Base-by-base conservation (phyloP, 2,113 vertebrate species). In the Psephotus haematonotus region DNA sequence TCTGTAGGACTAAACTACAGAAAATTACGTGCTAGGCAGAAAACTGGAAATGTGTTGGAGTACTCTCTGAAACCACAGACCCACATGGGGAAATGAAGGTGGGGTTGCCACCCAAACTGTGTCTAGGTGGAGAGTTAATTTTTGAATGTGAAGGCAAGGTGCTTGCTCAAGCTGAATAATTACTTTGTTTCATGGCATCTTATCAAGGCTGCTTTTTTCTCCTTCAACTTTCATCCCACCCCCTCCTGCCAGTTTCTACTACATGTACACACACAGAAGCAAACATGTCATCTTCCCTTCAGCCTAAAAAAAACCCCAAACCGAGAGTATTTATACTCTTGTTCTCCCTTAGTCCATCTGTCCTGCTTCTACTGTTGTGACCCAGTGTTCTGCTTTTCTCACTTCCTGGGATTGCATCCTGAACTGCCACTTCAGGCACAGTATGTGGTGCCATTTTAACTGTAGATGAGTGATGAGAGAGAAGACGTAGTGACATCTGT, bases 311-410 rank as follows among this genome's bases (percentile, higher is more conserved):
- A 90, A 35, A 7, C 1, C 23, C 65, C 62, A 93, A 88, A 79
- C 11, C 6, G 9, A 1, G 23, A 70, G 29, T 81, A 93, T 94
- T 97, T 96, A 93, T 94, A 55, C 37, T 94, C 52, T 53, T 84
- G 67, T 25, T 95, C 88, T 95, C 86, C 91, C 60, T 91, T 94
- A 63, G 90, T 92, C 95, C 93, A 94, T 96, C 95, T 97, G 93
- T 93, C 72, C 81, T 91, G 87, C 68, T 88, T 96, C 71, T 89
- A 15, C 60, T 92, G 76, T 74, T 91, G 72, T 86, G 93, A 93
- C 88, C 81, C 50, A 63, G 76, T 28, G 89, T 90, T 96, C 70
- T 94, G 78, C 79, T 93, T 92, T 91, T 88, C 86, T 76, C 88
- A 86, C 85, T 88, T 68, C 49, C 46, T 80, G 81, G 82, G 84